phyloP scores from a whole-genome alignment of 2,113 vertebrate genomes.

The Aegithalos caudatus region DNA sequence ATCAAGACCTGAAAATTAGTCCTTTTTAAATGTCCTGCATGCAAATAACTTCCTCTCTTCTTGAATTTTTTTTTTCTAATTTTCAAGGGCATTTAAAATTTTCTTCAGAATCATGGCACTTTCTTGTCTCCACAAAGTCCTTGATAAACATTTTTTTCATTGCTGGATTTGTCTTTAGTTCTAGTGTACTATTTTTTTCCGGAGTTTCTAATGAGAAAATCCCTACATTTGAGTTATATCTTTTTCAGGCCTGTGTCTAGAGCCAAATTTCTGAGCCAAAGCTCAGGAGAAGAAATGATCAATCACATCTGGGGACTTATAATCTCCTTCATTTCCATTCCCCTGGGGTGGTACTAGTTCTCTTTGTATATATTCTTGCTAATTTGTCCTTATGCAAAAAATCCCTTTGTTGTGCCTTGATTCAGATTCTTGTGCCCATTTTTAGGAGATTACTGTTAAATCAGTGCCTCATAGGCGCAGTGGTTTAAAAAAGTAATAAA shows the following conservation, averaged over 20 bases:
- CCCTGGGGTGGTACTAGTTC: neutral
- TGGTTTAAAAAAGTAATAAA: neutral
- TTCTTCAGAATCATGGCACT: neutral
- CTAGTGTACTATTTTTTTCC: neutral
- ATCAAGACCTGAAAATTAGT: neutral
- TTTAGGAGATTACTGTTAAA: neutral
- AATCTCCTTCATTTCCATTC: neutral
- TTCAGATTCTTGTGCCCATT: neutral
- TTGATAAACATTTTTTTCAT: neutral
- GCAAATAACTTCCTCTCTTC: neutral
- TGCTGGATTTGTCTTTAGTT: neutral
- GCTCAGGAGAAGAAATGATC: neutral
- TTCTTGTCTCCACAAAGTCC: neutral
- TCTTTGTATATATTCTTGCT: neutral
- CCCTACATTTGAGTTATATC: neutral
- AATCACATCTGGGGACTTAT: accelerated
- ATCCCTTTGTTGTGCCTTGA: neutral
- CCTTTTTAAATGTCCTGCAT: neutral
- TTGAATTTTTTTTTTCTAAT: neutral
- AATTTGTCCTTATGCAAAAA: neutral
- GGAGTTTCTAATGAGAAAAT: neutral
- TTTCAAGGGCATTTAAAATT: neutral
- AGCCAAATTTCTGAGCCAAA: neutral
- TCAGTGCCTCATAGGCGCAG: neutral
- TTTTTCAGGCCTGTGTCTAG: neutral